Percentiles rank a stretch among this genome's conserved stretches.
Evolutionary conservation across 2,888 invertebrate genomes (phyloP).

Genomic region (Heliconius hortense): DNA sequence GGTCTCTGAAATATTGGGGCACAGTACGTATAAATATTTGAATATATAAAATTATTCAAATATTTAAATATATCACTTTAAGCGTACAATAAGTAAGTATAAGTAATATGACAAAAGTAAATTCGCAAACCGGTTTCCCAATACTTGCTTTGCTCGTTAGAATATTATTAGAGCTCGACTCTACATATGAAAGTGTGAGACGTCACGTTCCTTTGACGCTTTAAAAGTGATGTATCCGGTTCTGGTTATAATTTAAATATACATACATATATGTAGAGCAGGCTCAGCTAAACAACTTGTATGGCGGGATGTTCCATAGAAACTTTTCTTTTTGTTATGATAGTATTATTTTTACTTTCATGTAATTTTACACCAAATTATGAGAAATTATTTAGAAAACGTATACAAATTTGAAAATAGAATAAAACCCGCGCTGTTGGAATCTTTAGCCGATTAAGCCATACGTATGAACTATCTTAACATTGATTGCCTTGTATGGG

Average conservation of each 20-base stretch:
- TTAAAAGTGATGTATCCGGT: conserved; percentile 19
- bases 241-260: conserved; percentile 15
- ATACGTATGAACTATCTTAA: too few species aligned
- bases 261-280: conserved; percentile 7
- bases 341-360: not conserved
- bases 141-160: conserved; percentile 28
- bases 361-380: not conserved
- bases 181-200: conserved; percentile 29
- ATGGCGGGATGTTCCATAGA: not conserved
- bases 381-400: not conserved
- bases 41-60: not conserved
- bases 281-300: conserved; percentile 10
- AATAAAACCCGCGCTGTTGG: too few species aligned
- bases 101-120: conserved; percentile 11
- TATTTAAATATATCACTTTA: not conserved
- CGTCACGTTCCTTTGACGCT: conserved; percentile 22
- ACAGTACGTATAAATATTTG: not conserved
- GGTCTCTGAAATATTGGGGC: not conserved
- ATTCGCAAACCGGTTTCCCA: conserved; percentile 32
- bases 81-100: not conserved
- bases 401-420: too few species aligned
- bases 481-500: too few species aligned
- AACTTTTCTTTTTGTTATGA: not conserved
- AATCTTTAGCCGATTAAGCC: too few species aligned
- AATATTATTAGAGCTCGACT: conserved; percentile 24